Evolutionary conservation across 2,113 vertebrate species (phyloP), one percentile per base, ranked within the genome.

Genomic region (Hippocampus zosterae): DNA sequence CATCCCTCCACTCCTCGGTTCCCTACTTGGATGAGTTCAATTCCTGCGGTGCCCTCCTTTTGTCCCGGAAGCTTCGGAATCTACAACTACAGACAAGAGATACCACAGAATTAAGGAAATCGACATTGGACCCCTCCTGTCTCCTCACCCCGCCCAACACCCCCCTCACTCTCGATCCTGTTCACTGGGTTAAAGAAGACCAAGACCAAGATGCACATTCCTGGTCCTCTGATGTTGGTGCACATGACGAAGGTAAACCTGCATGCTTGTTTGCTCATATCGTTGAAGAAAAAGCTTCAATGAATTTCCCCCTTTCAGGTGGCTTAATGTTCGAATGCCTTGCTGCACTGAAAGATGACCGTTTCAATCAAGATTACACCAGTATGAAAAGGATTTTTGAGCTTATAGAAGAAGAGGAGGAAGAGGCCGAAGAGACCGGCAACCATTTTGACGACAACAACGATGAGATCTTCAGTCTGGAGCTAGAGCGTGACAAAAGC

Each of bases 381-480:
- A 42, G 40, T 12, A 61, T 68, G 60, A 81, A 69, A 21, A 75
- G 53, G 50, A 76, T 75, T 5, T 52, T 59, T 23, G 76, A 81
- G 44, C 73, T 86, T 0, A 79, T 78, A 59, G 84, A 88, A 62
- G 89, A 86, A 50, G 84, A 75, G 62, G 83, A 75, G 19, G 74
- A 78, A 44, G 71, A 62, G 3, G 59, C 74, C 21, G 80, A 80
- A 41, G 79, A 68, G 29, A 27, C 12, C 0, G 69, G 71, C 1
- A 73, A 80, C 18, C 79, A 83, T 50, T 67, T 82, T 5, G 74
- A 83, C 23, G 70, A 69, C 23, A 67, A 68, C 2, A 81, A 85
- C 2, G 81, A 90, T 29, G 90, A 92, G 68, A 88, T 92, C 29
- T 93, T 93, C 61, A 89, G 87, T 61, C 71, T 93, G 83, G 90